Conservation (phyloP, 1,140 invertebrate genomes). For the Meloidogyne floridensis region DNA sequence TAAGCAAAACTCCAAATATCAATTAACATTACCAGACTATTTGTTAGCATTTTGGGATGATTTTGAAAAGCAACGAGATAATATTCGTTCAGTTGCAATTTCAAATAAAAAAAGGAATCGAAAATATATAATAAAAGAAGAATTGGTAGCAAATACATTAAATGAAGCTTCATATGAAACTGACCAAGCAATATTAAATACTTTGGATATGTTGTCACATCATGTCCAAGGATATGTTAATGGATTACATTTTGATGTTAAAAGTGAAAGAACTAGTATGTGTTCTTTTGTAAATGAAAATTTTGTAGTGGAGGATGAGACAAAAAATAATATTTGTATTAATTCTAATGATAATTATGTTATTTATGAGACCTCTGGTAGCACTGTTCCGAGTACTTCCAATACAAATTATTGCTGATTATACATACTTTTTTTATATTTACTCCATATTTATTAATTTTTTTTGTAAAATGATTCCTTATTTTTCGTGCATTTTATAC, state of each 20-base stretch:
- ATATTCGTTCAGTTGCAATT: neutral
- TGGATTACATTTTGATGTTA: slow-evolving; percentile 9
- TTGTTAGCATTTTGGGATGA: slow-evolving; percentile 11
- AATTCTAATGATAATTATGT: too few species aligned
- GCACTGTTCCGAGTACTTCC: too few species aligned
- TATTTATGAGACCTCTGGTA: too few species aligned
- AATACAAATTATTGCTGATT: too few species aligned
- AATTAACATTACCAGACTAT: neutral
- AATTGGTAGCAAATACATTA: slow-evolving; percentile 3
- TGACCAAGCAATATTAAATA: neutral
- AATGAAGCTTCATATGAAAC: slow-evolving; percentile 7
- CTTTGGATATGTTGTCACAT: slow-evolving; percentile 2
- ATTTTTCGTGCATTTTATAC: too few species aligned
- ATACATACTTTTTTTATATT: too few species aligned
- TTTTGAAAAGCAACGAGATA: slow-evolving; percentile 6
- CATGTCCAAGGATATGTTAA: slow-evolving; percentile 10
- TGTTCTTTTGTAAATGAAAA: neutral
- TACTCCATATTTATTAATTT: too few species aligned
- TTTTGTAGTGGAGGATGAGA: neutral
- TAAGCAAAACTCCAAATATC: neutral
- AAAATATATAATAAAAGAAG: slow-evolving; percentile 13
- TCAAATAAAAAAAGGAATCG: neutral
- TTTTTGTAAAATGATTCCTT: too few species aligned
- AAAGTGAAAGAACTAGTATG: neutral
- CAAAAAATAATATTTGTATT: neutral